Percentiles rank a stretch among this genome's conserved stretches.
These are phyloP conservation scores for Rostratula benghalensis DNA, from an alignment of 2,113 vertebrate species.

Conservation along the genomic window DNA sequence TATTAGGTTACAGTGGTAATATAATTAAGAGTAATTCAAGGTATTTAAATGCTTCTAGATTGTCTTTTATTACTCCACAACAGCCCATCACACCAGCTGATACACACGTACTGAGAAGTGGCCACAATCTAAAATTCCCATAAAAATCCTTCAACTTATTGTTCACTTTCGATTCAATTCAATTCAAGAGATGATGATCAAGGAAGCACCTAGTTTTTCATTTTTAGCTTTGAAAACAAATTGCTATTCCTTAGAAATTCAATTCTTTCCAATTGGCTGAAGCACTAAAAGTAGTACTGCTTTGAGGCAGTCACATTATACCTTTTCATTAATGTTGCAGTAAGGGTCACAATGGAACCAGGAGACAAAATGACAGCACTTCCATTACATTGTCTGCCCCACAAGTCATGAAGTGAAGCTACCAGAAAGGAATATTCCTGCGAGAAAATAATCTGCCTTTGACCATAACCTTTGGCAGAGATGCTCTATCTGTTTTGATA, in stretches of 20 bases:
- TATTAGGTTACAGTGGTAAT: background rate
- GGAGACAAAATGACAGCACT: background rate
- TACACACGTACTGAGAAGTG: background rate
- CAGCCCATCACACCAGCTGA: background rate
- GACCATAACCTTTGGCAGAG: background rate
- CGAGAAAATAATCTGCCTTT: background rate
- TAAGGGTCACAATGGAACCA: conserved; percentile 1
- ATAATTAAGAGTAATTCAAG: background rate
- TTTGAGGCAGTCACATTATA: background rate
- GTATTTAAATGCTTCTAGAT: background rate
- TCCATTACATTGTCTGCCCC: background rate
- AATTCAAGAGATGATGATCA: background rate
- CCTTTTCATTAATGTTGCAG: conserved; percentile 55
- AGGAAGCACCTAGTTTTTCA: background rate
- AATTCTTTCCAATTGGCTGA: background rate
- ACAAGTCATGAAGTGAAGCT: background rate
- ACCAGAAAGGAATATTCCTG: background rate
- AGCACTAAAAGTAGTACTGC: background rate
- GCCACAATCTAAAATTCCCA: background rate
- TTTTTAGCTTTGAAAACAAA: background rate
- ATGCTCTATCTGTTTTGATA: background rate
- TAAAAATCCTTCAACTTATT: background rate
- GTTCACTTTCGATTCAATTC: background rate
- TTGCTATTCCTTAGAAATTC: background rate
- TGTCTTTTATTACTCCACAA: background rate